Conservation (phyloP, 2,797 vertebrate genomes). For the Poecilia gillii region DNA sequence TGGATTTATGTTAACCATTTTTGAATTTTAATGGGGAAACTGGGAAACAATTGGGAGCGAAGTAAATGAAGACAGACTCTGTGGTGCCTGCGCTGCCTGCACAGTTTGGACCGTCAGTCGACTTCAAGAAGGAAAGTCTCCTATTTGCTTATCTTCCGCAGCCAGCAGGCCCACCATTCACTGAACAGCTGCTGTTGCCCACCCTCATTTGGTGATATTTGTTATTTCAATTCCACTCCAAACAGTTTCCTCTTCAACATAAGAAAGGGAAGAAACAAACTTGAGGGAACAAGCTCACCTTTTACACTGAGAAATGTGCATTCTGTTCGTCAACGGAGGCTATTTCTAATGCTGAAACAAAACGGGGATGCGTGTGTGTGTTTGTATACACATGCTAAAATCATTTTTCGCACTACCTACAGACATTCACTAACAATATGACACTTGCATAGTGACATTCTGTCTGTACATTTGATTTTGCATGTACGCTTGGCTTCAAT, state of each 20-base stretch:
- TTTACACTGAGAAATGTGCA: constrained; percentile 57
- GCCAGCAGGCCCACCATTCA: constrained; percentile 60
- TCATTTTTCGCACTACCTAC: constrained; percentile 6
- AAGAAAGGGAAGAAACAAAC: constrained; percentile 32
- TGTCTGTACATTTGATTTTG: not conserved
- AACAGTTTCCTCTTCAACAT: constrained; percentile 58
- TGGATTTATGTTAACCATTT: constrained; percentile 48
- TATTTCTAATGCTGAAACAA: constrained; percentile 19
- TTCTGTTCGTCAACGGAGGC: constrained; percentile 41
- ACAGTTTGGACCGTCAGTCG: constrained; percentile 46
- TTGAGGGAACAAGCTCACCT: constrained; percentile 41
- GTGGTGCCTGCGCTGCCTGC: constrained; percentile 42
- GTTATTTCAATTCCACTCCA: constrained; percentile 70
- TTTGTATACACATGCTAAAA: not conserved
- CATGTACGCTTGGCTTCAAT: not conserved
- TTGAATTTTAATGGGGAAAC: constrained; percentile 49
- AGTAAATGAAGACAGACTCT: constrained; percentile 44
- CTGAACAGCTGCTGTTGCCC: constrained; percentile 56
- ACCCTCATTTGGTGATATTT: constrained; percentile 62
- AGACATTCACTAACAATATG: not conserved
- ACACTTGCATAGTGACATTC: not conserved
- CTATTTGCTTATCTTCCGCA: constrained; percentile 66
- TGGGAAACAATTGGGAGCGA: constrained; percentile 57
- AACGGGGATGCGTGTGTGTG: not conserved
- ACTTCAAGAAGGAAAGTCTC: constrained; percentile 42